phyloP scores from a whole-genome alignment of 1,140 invertebrate genomes.

The Drosophila tristis region DNA sequence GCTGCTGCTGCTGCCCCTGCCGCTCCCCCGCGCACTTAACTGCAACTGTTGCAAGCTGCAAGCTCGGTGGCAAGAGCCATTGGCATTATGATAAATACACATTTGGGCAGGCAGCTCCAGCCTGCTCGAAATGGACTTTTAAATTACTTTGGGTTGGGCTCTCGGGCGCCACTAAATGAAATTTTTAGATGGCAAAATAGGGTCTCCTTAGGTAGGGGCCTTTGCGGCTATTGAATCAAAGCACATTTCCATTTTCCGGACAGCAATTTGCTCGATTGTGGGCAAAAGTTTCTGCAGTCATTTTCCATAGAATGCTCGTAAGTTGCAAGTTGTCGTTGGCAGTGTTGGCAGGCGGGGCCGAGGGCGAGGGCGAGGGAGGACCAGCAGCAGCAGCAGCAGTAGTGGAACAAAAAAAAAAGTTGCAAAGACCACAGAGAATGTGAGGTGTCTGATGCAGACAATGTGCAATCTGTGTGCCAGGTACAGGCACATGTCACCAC shows the following conservation, averaged over 20 bases:
- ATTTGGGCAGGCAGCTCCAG: conserved; percentile 53
- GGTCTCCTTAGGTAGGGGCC: conserved; percentile 17
- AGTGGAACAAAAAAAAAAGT: conserved; percentile 12
- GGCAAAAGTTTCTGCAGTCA: conserved; percentile 57
- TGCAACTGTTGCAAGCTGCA: conserved; percentile 31
- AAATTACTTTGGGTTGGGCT: conserved; percentile 54
- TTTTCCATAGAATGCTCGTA: conserved; percentile 57
- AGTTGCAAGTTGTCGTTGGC: conserved; percentile 36
- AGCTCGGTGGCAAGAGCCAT: conserved; percentile 33
- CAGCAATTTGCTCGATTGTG: conserved; percentile 76
- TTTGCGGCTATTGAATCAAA: conserved; percentile 69
- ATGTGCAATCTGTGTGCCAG: conserved; percentile 71
- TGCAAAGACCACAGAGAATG: conserved; percentile 55
- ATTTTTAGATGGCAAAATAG: conserved; percentile 40
- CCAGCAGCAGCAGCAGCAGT: neutral
- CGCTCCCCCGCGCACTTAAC: neutral
- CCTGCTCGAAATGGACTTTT: conserved; percentile 58
- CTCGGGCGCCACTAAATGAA: conserved; percentile 24
- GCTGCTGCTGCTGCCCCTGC: too few species aligned
- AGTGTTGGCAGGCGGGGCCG: neutral
- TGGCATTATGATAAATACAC: conserved; percentile 80
- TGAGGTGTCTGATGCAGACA: conserved; percentile 60
- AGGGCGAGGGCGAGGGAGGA: too few species aligned
- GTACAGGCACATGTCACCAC: conserved; percentile 68
- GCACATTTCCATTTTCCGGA: conserved; percentile 58